These are phyloP conservation scores for Campoletis sonorensis DNA, from an alignment of 1,140 invertebrate species.

Conservation along the genomic window DNA sequence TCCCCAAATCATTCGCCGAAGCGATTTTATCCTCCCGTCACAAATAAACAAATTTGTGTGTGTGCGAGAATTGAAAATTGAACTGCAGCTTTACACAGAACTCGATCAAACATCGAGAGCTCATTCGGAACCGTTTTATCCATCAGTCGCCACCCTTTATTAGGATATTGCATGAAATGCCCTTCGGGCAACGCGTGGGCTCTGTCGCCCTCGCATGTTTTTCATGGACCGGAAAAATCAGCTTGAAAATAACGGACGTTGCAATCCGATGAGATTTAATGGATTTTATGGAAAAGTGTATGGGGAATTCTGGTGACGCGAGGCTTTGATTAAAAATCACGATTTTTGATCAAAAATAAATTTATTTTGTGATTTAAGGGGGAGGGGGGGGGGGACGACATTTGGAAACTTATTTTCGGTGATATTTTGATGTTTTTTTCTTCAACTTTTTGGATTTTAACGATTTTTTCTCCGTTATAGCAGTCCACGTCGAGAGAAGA, in stretches of 20 bases:
- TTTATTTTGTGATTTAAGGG: no score
- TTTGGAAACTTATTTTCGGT: no score
- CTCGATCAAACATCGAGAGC: not conserved
- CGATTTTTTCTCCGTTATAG: no score
- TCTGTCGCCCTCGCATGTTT: not conserved
- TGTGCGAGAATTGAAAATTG: not conserved
- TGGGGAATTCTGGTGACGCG: not conserved
- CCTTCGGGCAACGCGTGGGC: not conserved
- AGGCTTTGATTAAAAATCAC: no score
- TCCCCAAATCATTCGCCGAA: not conserved
- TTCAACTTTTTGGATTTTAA: no score
- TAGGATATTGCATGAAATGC: conserved; percentile 23
- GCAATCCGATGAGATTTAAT: not conserved
- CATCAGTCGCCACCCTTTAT: conserved; percentile 7
- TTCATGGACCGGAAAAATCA: not conserved
- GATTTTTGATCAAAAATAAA: no score
- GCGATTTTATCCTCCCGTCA: not conserved
- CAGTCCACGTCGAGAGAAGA: no score
- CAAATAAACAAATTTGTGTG: not conserved
- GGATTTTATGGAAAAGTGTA: not conserved
- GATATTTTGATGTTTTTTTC: no score
- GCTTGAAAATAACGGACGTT: not conserved
- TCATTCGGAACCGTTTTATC: not conserved
- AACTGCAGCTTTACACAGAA: not conserved
- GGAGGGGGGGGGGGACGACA: no score